A percentile compares a stretch with the other conserved stretches of the same genome.
Conservation (phyloP, 2,797 vertebrate species). For the Cichlasoma orientale region DNA sequence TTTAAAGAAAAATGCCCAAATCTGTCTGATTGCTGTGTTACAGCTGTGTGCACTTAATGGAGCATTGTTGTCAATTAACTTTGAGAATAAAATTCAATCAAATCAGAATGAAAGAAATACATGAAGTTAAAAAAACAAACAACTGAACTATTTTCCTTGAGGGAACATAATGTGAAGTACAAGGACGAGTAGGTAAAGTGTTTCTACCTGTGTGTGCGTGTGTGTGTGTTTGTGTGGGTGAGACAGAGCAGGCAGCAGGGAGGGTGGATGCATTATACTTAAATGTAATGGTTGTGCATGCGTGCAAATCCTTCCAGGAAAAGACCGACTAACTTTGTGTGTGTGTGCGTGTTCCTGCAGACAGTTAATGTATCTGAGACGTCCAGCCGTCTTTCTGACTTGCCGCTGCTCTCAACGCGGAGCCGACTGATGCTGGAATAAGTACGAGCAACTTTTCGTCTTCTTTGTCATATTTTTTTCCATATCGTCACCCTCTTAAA, state of each 20-base stretch:
- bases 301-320: slow-evolving; percentile 50
- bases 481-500: too few species aligned
- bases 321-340: slow-evolving; percentile 13
- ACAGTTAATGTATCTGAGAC: slow-evolving; percentile 59
- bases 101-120: not conserved
- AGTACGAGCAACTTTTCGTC: not conserved
- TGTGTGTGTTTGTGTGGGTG: not conserved
- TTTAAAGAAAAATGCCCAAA: not conserved
- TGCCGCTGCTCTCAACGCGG: slow-evolving; percentile 18
- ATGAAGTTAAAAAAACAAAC: not conserved
- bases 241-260: not conserved
- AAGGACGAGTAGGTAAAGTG: not conserved
- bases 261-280: slow-evolving; percentile 30
- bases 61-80: not conserved
- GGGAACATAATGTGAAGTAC: not conserved
- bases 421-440: slow-evolving; percentile 12
- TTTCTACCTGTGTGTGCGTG: not conserved
- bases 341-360: slow-evolving; percentile 39
- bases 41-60: not conserved
- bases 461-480: not conserved
- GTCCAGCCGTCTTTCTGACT: slow-evolving; percentile 49
- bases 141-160: not conserved
- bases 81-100: not conserved
- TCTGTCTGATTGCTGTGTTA: not conserved
- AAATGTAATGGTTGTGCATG: slow-evolving; percentile 28